These are phyloP conservation scores for Falco berigora DNA, from an alignment of 2,797 vertebrate genomes.

Conservation along the genomic window DNA sequence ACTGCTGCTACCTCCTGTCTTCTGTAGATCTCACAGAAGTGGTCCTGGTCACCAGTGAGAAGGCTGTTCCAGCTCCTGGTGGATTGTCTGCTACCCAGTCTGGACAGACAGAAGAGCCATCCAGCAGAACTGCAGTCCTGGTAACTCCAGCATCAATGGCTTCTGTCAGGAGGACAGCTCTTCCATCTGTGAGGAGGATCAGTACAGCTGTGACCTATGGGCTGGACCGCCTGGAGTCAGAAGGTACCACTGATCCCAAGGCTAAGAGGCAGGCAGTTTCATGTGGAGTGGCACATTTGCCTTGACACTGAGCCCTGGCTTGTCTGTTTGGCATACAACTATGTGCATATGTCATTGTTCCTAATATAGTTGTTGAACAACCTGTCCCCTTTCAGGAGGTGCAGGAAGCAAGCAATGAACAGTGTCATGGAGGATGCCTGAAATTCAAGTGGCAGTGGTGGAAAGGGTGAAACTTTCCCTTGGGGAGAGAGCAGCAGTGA, in stretches of 20 bases:
- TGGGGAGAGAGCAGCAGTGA: background rate
- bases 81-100: background rate
- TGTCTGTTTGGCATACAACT: background rate
- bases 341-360: background rate
- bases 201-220: constrained; percentile 69
- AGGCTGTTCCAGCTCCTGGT: background rate
- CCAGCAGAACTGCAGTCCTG: constrained; percentile 1
- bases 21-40: background rate
- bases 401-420: background rate
- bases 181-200: constrained; percentile 29
- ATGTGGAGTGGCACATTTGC: background rate
- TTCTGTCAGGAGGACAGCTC: constrained; percentile 44
- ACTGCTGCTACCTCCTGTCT: background rate
- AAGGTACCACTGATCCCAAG: constrained; percentile 64
- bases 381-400: background rate
- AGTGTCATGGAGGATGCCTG: background rate
- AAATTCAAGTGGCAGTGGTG: background rate
- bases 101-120: constrained; percentile 25
- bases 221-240: constrained; percentile 72
- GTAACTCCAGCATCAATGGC: constrained; percentile 12
- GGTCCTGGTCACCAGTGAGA: constrained; percentile 4
- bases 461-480: background rate
- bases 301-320: background rate
- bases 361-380: background rate
- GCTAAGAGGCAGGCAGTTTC: background rate